Base-by-base conservation (phyloP, 2,797 vertebrate species). In the Acropternis orthonyx region DNA sequence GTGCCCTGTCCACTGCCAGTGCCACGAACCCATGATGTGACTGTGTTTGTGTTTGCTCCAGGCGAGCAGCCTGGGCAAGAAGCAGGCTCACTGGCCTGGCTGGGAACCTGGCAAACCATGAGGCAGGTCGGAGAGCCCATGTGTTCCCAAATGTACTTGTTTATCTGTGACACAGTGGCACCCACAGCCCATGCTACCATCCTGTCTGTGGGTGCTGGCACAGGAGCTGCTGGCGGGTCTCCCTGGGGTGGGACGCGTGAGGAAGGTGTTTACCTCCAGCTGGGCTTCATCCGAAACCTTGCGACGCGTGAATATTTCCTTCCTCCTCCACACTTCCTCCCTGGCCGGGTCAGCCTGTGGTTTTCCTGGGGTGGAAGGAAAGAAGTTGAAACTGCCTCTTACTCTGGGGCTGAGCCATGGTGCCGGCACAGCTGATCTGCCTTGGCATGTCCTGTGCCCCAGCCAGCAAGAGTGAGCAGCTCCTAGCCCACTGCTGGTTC, bases 401-500 rank as follows among this genome's bases (percentile, higher is more conserved):
- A 1, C 21, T 77, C 41, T 76, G 44, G 44, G 77, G 65, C 72
- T 82, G 59, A 84, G 54, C 76, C 1, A 0, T 59, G 23, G 48
- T 84, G 28, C 72, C 7, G 18, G 67, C 51, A 63, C 4, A 4
- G 26, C 67, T 5, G 5, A 63, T 63, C 67, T 79, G 37, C 27
- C 39, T 36, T 8, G 0, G n/a, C 52, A 21, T 0, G 1, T 85
- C 44, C 30, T 59, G 51, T 34, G 20, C 63, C 59, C 20, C 11
- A 6, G 39, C 34, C 0, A 0, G 21, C 0, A 0, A 59, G 32
- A 55, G 41, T 9, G 5, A 77, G 65, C 0, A 0, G 21, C 62
- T 92, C 49, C 28, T 34, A 78, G 54, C 14, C 9, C 0, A 0
- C 71, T 68, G 34, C 37, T n/a, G 6, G 61, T 22, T 69, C 36